phyloP scores from a whole-genome alignment of 2,797 vertebrate genomes.

The Pipistrellus nathusii region DNA sequence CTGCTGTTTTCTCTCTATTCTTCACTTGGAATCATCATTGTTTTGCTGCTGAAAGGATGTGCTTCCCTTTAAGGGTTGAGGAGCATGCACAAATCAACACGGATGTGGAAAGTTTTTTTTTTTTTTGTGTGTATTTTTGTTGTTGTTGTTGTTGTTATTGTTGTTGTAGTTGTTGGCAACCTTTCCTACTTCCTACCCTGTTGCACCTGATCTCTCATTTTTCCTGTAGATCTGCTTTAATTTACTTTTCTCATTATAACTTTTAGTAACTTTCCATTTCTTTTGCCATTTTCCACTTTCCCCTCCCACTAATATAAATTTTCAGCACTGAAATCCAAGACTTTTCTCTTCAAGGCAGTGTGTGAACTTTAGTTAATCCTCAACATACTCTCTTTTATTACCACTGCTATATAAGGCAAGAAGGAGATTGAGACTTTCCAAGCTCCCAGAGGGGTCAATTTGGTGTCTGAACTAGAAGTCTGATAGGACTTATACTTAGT shows the following conservation, averaged over 20 bases:
- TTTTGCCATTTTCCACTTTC: constrained; percentile 50
- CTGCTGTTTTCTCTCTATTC: not conserved
- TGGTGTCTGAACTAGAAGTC: constrained; percentile 73
- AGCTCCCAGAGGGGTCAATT: constrained; percentile 79
- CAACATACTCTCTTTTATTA: constrained; percentile 56
- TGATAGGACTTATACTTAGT: constrained; percentile 63
- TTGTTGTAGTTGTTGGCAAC: not conserved
- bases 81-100: not conserved
- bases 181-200: not conserved
- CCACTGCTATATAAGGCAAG: constrained; percentile 50
- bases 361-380: constrained; percentile 81
- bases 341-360: constrained; percentile 73
- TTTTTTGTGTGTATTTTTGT: not conserved
- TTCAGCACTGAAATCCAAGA: constrained; percentile 74
- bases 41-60: not conserved
- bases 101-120: not conserved
- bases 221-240: constrained; percentile 30
- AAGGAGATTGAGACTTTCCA: constrained; percentile 50
- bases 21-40: not conserved
- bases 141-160: too few relatives aligned
- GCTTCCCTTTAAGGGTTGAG: not conserved
- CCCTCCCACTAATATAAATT: constrained; percentile 71
- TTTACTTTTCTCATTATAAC: constrained; percentile 64
- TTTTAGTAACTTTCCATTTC: constrained; percentile 65
- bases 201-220: constrained; percentile 16